Base-by-base conservation (phyloP, 92 coral and sea anemone genomes). In the Phenganax subtilis region DNA sequence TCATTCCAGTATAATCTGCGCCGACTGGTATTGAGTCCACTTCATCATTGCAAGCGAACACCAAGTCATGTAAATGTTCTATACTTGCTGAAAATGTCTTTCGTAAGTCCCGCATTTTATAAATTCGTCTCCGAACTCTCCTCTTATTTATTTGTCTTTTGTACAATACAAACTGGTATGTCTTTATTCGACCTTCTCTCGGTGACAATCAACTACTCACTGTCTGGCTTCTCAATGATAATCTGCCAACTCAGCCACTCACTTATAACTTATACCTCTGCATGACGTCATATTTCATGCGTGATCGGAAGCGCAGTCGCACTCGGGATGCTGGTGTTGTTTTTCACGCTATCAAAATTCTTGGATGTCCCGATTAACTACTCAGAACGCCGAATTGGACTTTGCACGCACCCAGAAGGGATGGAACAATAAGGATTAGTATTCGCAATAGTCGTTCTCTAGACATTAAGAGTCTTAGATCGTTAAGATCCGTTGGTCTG, bases 101-200 rank as follows among this genome's bases (percentile, higher is more conserved):
- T 12, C 82, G 71, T 59, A 77, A 7, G 27, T 77, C 82, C 65
- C 82, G 31, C 82, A 77, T 77, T n/a, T 3, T 57, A n/a, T 25
- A 37, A 7, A 7, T 75, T 10, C 27, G 7, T 6, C 27, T 59
- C 65, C 20, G 20, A 59, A 64, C 0, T 64, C 70, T 17, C 29
- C 8, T 6, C 47, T 64, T 64, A 30, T 64, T 17, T 64, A 64
- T 62, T 5, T 62, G 17, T 12, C 8, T 20, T 20, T 64, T 28
- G 29, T 28, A 28, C 30, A 37, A 37, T 37, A 37, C 47, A 37
- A 37, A 37, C 47, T 37, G 47, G 47, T 37, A 20, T 37, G 47
- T 37, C 47, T 37, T 37, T 37, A 5, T 20, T 64, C 3, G 12
- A 64, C 9, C 70, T 28, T 20, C 70, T 37, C 29, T 64, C 30